phyloP scores from a whole-genome alignment of 2,797 vertebrate genomes.

The Silurus lanzhouensis region DNA sequence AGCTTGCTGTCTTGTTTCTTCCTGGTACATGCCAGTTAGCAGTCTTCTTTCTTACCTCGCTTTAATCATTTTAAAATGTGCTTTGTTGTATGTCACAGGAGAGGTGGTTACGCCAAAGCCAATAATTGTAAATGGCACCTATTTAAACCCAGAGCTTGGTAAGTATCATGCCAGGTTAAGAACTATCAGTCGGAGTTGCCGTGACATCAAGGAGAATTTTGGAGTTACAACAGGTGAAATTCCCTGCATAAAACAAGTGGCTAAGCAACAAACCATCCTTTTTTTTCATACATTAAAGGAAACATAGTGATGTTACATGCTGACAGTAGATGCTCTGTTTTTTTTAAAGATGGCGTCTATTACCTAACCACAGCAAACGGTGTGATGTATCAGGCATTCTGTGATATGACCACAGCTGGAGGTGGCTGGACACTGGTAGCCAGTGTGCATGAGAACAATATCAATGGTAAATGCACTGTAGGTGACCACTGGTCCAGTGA shows the following conservation, averaged over 20 bases:
- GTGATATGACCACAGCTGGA: constrained; percentile 58
- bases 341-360: constrained; percentile 54
- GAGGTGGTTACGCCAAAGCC: constrained; percentile 30
- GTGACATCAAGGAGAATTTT: constrained; percentile 45
- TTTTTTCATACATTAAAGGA: neutral
- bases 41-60: neutral
- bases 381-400: constrained; percentile 53
- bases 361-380: constrained; percentile 47
- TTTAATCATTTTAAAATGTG: constrained; percentile 7
- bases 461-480: constrained; percentile 60
- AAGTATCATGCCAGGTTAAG: constrained; percentile 52
- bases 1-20: neutral
- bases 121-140: constrained; percentile 41
- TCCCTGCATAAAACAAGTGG: neutral
- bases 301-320: neutral
- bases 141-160: constrained; percentile 53
- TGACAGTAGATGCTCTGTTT: neutral
- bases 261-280: neutral
- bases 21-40: neutral
- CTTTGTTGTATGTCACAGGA: constrained; percentile 6
- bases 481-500: constrained; percentile 71
- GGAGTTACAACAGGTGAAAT: constrained; percentile 24
- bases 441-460: constrained; percentile 69
- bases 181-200: constrained; percentile 39
- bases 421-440: constrained; percentile 72